A percentile compares a stretch with the other conserved stretches of the same genome.
These are phyloP conservation scores for Trichonephila clavipes DNA, from an alignment of 1,140 invertebrate species.

Conservation along the genomic window DNA sequence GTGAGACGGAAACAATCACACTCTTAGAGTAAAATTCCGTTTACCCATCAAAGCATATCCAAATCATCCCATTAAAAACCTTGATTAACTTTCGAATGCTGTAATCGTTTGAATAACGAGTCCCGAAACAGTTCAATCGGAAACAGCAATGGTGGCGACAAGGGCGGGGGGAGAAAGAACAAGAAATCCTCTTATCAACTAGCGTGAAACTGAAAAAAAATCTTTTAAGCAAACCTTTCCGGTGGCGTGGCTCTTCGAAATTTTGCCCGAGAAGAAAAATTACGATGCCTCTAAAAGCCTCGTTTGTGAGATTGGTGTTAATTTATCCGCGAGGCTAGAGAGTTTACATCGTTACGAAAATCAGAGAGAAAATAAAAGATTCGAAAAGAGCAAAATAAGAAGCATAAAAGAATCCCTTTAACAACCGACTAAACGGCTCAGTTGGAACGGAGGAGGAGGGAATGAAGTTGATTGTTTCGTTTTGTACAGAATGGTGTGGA, in stretches of 20 bases:
- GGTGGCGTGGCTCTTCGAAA: background rate
- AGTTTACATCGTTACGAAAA: background rate
- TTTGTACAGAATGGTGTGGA: background rate
- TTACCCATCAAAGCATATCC: background rate
- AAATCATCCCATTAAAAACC: background rate
- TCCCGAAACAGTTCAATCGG: background rate
- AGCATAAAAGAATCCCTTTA: background rate
- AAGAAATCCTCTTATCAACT: background rate
- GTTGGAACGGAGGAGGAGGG: background rate
- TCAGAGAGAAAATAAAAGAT: background rate
- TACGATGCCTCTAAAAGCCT: background rate
- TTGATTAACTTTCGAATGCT: background rate
- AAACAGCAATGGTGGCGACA: background rate
- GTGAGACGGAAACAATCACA: too few relatives aligned
- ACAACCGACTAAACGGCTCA: slow-evolving; percentile 1
- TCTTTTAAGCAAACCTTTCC: background rate
- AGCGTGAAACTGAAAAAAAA: background rate
- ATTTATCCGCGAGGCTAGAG: background rate
- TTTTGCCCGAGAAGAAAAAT: background rate
- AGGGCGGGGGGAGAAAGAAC: background rate
- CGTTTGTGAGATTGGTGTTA: slow-evolving; percentile 23
- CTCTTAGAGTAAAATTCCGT: background rate
- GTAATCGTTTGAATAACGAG: slow-evolving; percentile 10
- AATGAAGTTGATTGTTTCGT: slow-evolving; percentile 43
- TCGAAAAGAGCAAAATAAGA: background rate